Conservation (phyloP, 1,140 invertebrate genomes). For the Pogonomyrmex californicus region DNA sequence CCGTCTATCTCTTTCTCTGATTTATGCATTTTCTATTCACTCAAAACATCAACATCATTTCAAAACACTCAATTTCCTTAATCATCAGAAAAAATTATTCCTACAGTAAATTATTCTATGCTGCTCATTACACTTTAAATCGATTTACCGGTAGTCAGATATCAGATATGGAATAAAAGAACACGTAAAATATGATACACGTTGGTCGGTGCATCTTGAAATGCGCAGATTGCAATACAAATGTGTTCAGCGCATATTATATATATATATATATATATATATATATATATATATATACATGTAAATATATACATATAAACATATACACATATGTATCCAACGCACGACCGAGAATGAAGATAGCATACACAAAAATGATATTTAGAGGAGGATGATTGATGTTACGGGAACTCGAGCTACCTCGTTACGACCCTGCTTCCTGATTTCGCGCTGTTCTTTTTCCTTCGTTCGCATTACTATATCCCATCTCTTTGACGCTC, state of each 20-base stretch:
- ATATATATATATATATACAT: not conserved
- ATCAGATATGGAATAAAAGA: not conserved
- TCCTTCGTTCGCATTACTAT: slow-evolving; percentile 26
- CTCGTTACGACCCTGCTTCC: slow-evolving; percentile 65
- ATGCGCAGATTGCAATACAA: slow-evolving; percentile 22
- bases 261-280: not conserved
- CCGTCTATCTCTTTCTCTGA: not conserved
- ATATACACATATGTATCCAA: not conserved
- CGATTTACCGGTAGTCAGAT: slow-evolving; percentile 12
- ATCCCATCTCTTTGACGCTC: slow-evolving; percentile 56
- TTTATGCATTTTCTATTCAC: not conserved
- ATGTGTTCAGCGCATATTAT: slow-evolving; percentile 13
- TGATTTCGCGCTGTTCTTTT: slow-evolving; percentile 34
- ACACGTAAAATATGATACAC: slow-evolving; percentile 8
- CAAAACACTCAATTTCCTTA: not conserved
- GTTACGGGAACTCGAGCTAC: slow-evolving; percentile 49
- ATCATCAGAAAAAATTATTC: slow-evolving; percentile 23
- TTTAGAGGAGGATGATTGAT: slow-evolving; percentile 71
- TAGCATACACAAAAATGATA: slow-evolving; percentile 68
- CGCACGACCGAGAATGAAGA: slow-evolving; percentile 60
- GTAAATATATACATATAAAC: not conserved
- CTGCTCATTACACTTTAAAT: not conserved
- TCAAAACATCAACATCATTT: not conserved
- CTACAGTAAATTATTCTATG: not conserved
- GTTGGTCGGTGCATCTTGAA: not conserved